Evolutionary conservation across 2,888 invertebrate species (phyloP).

Genomic region (Dichetophora obliterata): DNA sequence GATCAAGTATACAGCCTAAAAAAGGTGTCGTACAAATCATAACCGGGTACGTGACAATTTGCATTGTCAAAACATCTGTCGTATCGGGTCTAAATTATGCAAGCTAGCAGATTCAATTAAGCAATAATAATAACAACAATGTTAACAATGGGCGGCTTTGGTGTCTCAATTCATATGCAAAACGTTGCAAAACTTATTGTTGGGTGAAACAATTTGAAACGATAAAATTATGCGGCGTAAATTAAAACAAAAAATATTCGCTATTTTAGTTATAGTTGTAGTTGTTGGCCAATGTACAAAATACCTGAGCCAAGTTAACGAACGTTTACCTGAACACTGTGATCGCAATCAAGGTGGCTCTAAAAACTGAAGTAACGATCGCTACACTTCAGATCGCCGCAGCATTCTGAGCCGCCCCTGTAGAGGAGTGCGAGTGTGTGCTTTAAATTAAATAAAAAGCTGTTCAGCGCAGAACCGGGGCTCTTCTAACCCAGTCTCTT

Average conservation of each 20-base stretch:
- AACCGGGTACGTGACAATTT: constrained; percentile 4
- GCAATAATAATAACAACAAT: neutral
- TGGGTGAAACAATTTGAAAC: no score
- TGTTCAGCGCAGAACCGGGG: neutral
- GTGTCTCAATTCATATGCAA: constrained; percentile 9
- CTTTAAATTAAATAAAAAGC: neutral
- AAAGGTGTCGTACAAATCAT: neutral
- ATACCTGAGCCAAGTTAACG: no score
- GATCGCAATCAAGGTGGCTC: no score
- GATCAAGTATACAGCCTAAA: neutral
- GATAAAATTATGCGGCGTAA: neutral
- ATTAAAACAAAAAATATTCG: neutral
- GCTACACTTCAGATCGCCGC: no score
- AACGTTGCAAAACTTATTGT: neutral
- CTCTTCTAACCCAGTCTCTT: neutral
- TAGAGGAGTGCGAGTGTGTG: neutral
- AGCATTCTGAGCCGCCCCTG: neutral
- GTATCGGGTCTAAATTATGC: neutral
- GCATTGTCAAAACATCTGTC: neutral
- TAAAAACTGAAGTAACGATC: no score
- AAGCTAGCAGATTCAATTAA: neutral
- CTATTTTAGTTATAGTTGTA: neutral
- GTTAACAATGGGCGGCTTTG: neutral
- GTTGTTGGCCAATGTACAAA: neutral
- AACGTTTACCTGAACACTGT: no score